A percentile compares a stretch with the other conserved stretches of the same genome.
phyloP scores from a whole-genome alignment of 2,113 vertebrate genomes.

The Eurypyga helias region DNA sequence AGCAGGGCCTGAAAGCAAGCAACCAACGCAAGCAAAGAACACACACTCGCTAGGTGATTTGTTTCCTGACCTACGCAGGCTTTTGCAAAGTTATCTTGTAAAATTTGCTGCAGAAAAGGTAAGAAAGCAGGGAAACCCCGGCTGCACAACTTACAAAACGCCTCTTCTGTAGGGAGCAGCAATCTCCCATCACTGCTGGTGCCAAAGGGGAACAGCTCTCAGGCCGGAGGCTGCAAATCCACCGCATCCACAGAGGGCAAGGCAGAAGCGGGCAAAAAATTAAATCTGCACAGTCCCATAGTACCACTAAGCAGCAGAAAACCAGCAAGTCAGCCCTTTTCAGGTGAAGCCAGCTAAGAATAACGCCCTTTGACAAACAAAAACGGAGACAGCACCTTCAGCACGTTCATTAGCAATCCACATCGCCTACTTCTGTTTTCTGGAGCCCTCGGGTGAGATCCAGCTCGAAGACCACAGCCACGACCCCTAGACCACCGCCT shows the following conservation, averaged over 20 bases:
- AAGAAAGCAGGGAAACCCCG: background rate
- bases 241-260: accelerated
- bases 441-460: background rate
- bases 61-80: background rate
- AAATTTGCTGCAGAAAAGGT: background rate
- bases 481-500: accelerated
- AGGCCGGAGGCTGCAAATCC: background rate
- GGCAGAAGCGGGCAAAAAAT: background rate
- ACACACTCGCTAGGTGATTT: accelerated
- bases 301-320: background rate
- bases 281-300: background rate
- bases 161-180: background rate
- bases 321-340: background rate
- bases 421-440: accelerated
- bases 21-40: no score
- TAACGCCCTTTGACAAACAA: background rate
- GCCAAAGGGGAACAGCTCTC: accelerated
- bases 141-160: background rate
- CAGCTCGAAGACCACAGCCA: background rate
- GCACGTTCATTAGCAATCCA: no score
- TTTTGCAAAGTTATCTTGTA: background rate
- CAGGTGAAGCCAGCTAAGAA: background rate
- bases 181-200: accelerated
- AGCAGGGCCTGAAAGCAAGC: background rate
- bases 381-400: background rate